Percentiles rank a stretch among this genome's conserved stretches.
Evolutionary conservation across 2,113 vertebrate genomes (phyloP).

Genomic region (Hemibagrus wyckioides): DNA sequence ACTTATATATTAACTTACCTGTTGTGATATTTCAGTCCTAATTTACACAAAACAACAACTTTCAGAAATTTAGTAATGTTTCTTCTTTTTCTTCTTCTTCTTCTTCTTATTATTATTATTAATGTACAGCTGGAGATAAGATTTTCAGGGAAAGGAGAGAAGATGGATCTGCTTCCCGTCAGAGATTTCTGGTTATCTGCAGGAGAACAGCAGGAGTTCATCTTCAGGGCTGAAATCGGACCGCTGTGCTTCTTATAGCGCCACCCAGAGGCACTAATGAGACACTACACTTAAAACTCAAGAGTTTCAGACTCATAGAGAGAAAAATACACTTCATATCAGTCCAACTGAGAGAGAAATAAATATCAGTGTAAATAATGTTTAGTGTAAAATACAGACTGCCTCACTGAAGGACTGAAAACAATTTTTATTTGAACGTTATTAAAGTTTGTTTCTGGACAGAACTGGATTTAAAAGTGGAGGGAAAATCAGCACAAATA

Average conservation of each 20-base stretch:
- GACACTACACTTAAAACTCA: neutral
- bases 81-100: neutral
- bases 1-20: neutral
- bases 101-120: neutral
- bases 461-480: neutral
- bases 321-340: neutral
- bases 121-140: conserved; percentile 58
- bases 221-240: conserved; percentile 59
- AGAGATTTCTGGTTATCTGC: conserved; percentile 62
- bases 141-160: conserved; percentile 60
- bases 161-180: conserved; percentile 71
- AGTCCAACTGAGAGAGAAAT: neutral
- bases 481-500: neutral
- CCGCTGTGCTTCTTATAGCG: conserved; percentile 75
- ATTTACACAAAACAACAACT: neutral
- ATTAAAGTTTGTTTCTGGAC: neutral
- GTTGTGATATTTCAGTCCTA: neutral
- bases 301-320: neutral
- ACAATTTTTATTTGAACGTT: neutral
- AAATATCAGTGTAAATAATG: neutral
- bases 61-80: neutral
- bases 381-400: neutral
- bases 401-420: neutral
- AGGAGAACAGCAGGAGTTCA: conserved; percentile 6
- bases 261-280: neutral